Conservation (phyloP, 1,140 invertebrate genomes). For the Ostrea denselamellosa region DNA sequence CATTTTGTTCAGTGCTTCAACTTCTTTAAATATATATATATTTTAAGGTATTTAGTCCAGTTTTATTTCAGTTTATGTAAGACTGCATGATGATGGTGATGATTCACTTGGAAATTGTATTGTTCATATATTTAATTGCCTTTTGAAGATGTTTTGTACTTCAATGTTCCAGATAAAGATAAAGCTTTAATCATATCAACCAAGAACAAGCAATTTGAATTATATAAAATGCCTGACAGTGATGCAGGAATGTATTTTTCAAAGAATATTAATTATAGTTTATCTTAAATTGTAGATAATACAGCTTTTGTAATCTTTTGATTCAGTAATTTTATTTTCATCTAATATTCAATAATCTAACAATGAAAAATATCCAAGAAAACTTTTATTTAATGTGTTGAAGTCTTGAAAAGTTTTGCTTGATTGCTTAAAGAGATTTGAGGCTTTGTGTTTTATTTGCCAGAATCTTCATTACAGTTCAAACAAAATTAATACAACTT, state of each 20-base stretch:
- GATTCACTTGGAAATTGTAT: conserved; percentile 4
- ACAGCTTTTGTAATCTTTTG: conserved; percentile 15
- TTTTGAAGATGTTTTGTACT: conserved; percentile 4
- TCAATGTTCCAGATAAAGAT: neutral
- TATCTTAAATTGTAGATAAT: conserved; percentile 35
- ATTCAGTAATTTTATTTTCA: conserved; percentile 20
- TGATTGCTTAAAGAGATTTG: conserved; percentile 11
- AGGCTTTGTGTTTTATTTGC: conserved; percentile 18
- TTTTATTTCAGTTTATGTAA: neutral
- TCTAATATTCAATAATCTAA: conserved; percentile 27
- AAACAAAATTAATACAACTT: conserved; percentile 29
- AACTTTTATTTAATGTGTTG: conserved; percentile 1
- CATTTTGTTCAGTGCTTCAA: neutral
- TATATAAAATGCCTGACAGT: conserved; percentile 15
- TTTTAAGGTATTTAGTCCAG: neutral
- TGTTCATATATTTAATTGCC: neutral
- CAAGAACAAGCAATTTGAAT: conserved; percentile 15
- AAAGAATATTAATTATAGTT: conserved; percentile 2
- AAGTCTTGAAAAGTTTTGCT: conserved; percentile 32
- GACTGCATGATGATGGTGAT: neutral
- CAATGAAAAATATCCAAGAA: conserved; percentile 39
- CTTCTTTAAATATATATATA: neutral
- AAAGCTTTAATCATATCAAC: conserved; percentile 12
- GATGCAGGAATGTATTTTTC: neutral
- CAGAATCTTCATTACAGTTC: conserved; percentile 28